Percentiles rank a stretch among this genome's conserved stretches.
Evolutionary conservation across 2,113 vertebrate genomes (phyloP).

Genomic region (Haliaeetus leucogaster): DNA sequence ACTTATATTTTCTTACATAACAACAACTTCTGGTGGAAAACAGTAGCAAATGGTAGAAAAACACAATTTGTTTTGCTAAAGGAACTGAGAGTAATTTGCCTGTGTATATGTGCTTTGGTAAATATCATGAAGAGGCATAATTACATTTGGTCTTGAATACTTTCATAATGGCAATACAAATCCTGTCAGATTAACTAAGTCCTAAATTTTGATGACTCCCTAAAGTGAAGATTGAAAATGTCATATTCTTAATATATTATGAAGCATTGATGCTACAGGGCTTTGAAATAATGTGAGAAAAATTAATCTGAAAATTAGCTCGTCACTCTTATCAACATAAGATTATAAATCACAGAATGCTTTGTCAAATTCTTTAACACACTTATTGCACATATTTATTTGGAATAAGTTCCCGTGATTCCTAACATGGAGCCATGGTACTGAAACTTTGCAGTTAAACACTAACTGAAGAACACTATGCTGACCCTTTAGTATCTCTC

Average conservation of each 20-base stretch:
- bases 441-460: neutral
- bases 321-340: neutral
- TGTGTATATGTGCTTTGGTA: neutral
- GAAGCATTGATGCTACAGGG: neutral
- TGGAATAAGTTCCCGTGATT: neutral
- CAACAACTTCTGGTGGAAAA: neutral
- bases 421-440: neutral
- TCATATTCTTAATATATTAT: constrained; percentile 18
- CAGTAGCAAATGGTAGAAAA: neutral
- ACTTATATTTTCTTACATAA: neutral
- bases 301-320: constrained; percentile 31
- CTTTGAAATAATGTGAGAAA: constrained; percentile 45
- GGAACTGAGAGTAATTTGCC: neutral
- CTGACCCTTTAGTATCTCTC: neutral
- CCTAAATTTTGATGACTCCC: constrained; percentile 17
- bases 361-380: neutral
- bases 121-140: constrained; percentile 2
- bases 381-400: neutral
- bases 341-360: neutral
- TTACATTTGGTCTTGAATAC: constrained; percentile 4
- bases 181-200: constrained; percentile 22
- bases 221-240: constrained; percentile 50
- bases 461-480: neutral
- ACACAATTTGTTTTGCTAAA: neutral
- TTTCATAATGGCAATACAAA: constrained; percentile 16